Evolutionary conservation across 2,888 invertebrate species (phyloP), one percentile per base, ranked within the genome.

Genomic region (Elmis aenea): DNA sequence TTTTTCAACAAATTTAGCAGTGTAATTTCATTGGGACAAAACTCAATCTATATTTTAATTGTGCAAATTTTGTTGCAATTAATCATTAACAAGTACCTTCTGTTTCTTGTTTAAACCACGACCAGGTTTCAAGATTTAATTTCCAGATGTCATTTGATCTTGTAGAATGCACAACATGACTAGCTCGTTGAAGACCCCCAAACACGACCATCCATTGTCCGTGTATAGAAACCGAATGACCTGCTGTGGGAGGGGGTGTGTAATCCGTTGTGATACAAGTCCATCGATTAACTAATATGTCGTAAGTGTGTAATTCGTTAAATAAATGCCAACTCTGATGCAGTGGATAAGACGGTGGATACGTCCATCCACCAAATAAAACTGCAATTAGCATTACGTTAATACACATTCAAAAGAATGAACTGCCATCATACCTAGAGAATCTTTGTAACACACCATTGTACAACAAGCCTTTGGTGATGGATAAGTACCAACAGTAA

Each of bases 401-500:
- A 29, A 12, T 3, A 25, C 14, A 6, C 8, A 20, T 6, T 3
- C 10, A 26, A 26, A 13, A 10, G 9, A 26, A 31, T 23, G n/a
- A 13, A 2, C 11, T 13, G 4, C 5, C 10, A 10, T 18, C 22
- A 3, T 59, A 66, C 66, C 59, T 48, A 96, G 73, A 48, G 76
- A 80, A 55, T 90, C 83, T 52, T 84, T 81, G 69, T 92, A 87
- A 48, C 81, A 76, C n/a, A 93, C 84, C 79, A 96, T 81, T 10
- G 91, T 85, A 16, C 94, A 91, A 62, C 92, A 92, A 30, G 94
- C 94, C 70, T 95, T 96, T 1, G 96, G 95, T 3, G 92, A 90
- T 5, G 96, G 96, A 71, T 95, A 94, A 27, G 82, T 85, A 3
- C 85, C 92, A 68, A 82, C 83, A 2, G 90, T 84, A 25, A 87